phyloP scores from a whole-genome alignment of 2,888 invertebrate genomes.

The Hydrotaea cyrtoneurina region DNA sequence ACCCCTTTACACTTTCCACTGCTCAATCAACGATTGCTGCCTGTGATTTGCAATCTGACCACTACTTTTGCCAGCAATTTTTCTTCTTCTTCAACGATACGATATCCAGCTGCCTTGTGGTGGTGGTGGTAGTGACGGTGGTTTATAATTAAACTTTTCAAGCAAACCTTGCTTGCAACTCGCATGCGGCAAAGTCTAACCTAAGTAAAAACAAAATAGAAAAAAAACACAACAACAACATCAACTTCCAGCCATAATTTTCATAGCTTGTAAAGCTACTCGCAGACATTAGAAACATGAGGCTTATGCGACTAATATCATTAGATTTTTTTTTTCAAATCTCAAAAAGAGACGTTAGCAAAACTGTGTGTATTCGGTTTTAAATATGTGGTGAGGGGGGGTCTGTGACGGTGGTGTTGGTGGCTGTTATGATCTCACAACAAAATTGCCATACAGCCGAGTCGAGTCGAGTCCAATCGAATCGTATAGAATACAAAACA shows the following conservation, averaged over 20 bases:
- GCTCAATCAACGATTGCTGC: not conserved
- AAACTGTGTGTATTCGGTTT: not conserved
- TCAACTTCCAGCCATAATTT: constrained; percentile 17
- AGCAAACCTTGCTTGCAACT: constrained; percentile 9
- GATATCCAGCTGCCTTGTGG: constrained; percentile 1
- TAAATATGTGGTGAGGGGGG: not conserved
- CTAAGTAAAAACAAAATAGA: not conserved
- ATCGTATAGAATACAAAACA: constrained; percentile 3
- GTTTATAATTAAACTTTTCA: constrained; percentile 31
- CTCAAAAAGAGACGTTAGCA: not conserved
- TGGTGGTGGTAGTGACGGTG: not conserved
- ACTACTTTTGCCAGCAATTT: too few relatives aligned
- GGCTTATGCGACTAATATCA: constrained; percentile 7
- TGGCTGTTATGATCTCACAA: not conserved
- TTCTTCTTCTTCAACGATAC: too few relatives aligned
- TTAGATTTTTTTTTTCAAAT: not conserved
- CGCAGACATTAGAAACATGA: constrained; percentile 40
- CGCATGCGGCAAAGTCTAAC: constrained; percentile 29
- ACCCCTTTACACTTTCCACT: not conserved
- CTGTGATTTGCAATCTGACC: not conserved
- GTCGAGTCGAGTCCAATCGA: not conserved
- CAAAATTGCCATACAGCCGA: not conserved
- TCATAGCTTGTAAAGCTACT: constrained; percentile 26
- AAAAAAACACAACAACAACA: not conserved
- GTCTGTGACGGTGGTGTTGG: not conserved